These are phyloP conservation scores for Psammodynastes pulverulentus DNA, from an alignment of 2,113 vertebrate species.

Conservation along the genomic window DNA sequence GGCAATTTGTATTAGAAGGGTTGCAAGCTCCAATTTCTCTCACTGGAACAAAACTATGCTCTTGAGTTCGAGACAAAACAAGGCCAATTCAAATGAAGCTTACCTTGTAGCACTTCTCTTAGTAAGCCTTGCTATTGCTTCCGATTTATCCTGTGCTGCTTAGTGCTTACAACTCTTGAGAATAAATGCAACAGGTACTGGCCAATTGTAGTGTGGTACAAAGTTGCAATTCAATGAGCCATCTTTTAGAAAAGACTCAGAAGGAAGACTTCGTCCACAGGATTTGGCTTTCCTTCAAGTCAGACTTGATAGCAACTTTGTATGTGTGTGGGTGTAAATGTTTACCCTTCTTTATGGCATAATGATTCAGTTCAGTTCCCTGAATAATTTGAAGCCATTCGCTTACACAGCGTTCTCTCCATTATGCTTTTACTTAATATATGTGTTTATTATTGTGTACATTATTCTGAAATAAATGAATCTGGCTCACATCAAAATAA, in stretches of 20 bases:
- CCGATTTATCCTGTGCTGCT: neutral
- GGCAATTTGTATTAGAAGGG: neutral
- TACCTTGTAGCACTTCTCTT: neutral
- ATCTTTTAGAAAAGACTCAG: conserved; percentile 1
- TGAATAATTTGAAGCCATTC: neutral
- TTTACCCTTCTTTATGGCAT: neutral
- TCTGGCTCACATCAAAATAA: neutral
- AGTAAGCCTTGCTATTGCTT: neutral
- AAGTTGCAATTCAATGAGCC: neutral
- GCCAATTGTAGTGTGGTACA: neutral
- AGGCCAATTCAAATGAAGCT: neutral
- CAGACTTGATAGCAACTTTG: neutral
- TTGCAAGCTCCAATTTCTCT: neutral
- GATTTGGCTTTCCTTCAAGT: neutral
- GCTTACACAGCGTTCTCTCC: neutral
- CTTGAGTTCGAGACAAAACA: neutral
- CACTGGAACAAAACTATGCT: neutral
- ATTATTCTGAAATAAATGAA: neutral
- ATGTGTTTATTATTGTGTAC: neutral
- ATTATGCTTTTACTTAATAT: neutral
- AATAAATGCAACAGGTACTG: neutral
- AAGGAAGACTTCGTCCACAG: neutral
- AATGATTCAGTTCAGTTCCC: neutral
- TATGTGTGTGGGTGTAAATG: neutral
- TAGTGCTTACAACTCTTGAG: neutral